A percentile compares a stretch with the other conserved stretches of the same genome.
Conservation (phyloP, 2,888 invertebrate genomes). For the Epistrophe grossulariae region DNA sequence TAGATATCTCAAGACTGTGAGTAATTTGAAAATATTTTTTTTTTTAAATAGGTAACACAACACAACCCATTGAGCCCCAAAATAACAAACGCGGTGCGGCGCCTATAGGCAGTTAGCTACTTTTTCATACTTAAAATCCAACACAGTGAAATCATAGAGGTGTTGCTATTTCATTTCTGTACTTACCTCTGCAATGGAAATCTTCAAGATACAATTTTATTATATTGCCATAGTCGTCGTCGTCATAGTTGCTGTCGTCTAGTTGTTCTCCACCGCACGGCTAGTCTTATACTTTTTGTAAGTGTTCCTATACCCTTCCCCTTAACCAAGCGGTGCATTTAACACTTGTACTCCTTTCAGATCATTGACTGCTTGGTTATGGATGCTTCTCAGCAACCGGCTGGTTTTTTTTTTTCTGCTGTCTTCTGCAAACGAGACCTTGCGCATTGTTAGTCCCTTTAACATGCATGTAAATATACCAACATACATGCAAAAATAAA, state of each 20-base stretch:
- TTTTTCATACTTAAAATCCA: not conserved
- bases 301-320: constrained; percentile 7
- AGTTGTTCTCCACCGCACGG: not conserved
- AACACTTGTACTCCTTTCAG: constrained; percentile 73
- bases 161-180: constrained; percentile 53
- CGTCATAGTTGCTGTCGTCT: constrained; percentile 18
- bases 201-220: constrained; percentile 56
- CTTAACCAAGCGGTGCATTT: constrained; percentile 30
- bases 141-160: constrained; percentile 14
- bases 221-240: constrained; percentile 28
- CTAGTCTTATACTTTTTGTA: constrained; percentile 38
- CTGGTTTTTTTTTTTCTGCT: constrained; percentile 37
- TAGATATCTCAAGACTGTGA: too few relatives aligned
- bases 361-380: constrained; percentile 74
- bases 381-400: constrained; percentile 58
- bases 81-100: not conserved
- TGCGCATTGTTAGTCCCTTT: constrained; percentile 66
- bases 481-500: not conserved
- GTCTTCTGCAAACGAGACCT: constrained; percentile 57
- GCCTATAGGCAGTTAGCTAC: not conserved
- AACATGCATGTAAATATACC: constrained; percentile 13
- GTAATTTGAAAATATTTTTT: too few relatives aligned
- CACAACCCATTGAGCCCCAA: too few relatives aligned
- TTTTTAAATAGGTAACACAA: too few relatives aligned
- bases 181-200: constrained; percentile 55